Evolutionary conservation across 2,888 invertebrate species (phyloP).

Genomic region (Idaea straminata): DNA sequence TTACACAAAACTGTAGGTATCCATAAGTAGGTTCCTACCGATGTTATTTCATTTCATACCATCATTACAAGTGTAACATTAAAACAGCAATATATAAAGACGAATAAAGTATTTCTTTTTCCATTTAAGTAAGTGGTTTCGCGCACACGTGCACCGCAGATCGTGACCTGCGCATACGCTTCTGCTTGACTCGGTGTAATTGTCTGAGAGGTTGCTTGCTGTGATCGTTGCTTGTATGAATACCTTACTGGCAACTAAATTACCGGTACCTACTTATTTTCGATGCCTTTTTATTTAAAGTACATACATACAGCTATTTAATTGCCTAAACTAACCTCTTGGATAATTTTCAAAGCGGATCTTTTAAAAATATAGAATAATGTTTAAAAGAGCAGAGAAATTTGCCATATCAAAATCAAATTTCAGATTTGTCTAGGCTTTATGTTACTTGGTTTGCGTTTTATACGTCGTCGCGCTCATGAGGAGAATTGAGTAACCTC

Average conservation of each 20-base stretch:
- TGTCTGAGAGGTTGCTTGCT: slow-evolving; percentile 9
- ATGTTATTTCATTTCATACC: background rate
- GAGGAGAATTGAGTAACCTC: too few relatives aligned
- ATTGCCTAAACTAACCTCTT: too few relatives aligned
- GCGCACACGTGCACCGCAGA: slow-evolving; percentile 23
- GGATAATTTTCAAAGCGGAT: too few relatives aligned
- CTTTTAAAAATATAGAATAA: too few relatives aligned
- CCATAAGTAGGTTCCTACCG: background rate
- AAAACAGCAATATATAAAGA: slow-evolving; percentile 23
- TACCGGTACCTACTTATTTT: slow-evolving; percentile 2
- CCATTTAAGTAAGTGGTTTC: slow-evolving; percentile 21
- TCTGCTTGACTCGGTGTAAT: slow-evolving; percentile 11
- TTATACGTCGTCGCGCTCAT: too few relatives aligned
- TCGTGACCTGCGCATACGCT: slow-evolving; percentile 31
- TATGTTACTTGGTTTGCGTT: too few relatives aligned
- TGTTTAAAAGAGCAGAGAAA: too few relatives aligned
- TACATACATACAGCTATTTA: background rate
- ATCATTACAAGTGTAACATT: slow-evolving; percentile 23
- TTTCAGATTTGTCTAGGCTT: too few relatives aligned
- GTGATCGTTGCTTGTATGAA: background rate
- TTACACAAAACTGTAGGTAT: slow-evolving; percentile 17
- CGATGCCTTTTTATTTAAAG: background rate
- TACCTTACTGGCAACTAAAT: slow-evolving; percentile 8
- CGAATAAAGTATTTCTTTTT: slow-evolving; percentile 19
- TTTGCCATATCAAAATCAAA: too few relatives aligned